Evolutionary conservation across 2,797 vertebrate species (phyloP).

Genomic region (Hapalemur alaotrensis): DNA sequence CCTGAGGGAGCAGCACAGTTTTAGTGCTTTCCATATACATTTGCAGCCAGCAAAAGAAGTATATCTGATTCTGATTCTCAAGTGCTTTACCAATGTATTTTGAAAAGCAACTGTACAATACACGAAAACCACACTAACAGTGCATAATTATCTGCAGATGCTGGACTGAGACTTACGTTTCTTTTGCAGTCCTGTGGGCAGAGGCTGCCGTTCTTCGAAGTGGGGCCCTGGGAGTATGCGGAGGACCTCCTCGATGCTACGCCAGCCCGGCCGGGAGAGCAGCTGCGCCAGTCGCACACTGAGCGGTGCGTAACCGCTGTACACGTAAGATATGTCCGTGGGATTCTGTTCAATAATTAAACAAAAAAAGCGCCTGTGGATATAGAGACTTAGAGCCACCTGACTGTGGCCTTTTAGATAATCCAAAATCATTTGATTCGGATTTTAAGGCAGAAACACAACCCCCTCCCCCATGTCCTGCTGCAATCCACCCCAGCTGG

Average conservation of each 20-base stretch:
- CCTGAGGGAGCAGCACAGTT: background rate
- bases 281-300: constrained; percentile 96
- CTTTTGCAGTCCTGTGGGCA: constrained; percentile 91
- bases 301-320: constrained; percentile 96
- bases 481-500: background rate
- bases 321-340: constrained; percentile 97
- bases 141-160: fast-evolving
- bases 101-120: background rate
- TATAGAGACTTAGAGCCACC: background rate
- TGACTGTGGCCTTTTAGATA: background rate
- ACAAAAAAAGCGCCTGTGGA: background rate
- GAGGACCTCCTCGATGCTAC: constrained; percentile 97
- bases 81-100: background rate
- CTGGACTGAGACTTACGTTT: constrained; percentile 80
- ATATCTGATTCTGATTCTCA: background rate
- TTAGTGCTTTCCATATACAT: background rate
- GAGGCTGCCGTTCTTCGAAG: constrained; percentile 96
- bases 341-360: constrained; percentile 89
- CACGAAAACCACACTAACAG: background rate
- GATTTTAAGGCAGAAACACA: background rate
- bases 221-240: constrained; percentile 98
- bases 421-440: background rate
- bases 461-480: too few species aligned
- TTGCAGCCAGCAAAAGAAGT: background rate
- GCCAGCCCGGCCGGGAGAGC: constrained; percentile 95